These are phyloP conservation scores for Gonocerus acuteangulatus DNA, from an alignment of 2,888 invertebrate species.

Conservation along the genomic window DNA sequence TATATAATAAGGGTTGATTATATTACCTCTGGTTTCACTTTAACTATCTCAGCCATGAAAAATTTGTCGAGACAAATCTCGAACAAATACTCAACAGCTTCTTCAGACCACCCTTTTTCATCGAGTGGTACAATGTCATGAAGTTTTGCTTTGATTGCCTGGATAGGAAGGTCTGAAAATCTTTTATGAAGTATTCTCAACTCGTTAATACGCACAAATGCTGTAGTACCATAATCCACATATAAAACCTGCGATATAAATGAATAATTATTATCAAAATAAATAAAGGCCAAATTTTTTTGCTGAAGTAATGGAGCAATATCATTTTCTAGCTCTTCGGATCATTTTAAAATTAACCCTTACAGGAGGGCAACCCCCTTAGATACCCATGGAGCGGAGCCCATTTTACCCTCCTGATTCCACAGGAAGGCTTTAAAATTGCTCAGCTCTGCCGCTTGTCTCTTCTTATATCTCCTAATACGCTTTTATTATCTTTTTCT, in stretches of 20 bases:
- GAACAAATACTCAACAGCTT: neutral
- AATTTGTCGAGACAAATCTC: neutral
- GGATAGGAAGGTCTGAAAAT: neutral
- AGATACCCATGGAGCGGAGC: too few species aligned
- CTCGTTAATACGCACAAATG: neutral
- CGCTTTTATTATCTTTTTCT: too few species aligned
- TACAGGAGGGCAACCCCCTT: too few species aligned
- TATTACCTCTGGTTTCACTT: neutral
- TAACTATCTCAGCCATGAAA: conserved; percentile 11
- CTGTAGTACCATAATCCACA: conserved; percentile 12
- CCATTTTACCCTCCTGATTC: too few species aligned
- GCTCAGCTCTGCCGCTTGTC: too few species aligned
- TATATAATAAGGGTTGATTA: too few species aligned
- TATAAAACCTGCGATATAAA: conserved; percentile 5
- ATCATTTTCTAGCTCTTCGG: too few species aligned
- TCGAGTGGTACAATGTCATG: conserved; percentile 1
- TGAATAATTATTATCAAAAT: neutral
- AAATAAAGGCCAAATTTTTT: neutral
- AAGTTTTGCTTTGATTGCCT: conserved; percentile 2
- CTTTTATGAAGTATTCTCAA: conserved; percentile 14
- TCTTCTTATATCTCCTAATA: too few species aligned
- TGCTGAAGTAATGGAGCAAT: too few species aligned
- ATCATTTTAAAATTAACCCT: too few species aligned
- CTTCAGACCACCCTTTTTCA: neutral
- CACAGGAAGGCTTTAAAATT: too few species aligned